Evolutionary conservation across 2,888 invertebrate genomes (phyloP).

Genomic region (Agrochola lychnidis): DNA sequence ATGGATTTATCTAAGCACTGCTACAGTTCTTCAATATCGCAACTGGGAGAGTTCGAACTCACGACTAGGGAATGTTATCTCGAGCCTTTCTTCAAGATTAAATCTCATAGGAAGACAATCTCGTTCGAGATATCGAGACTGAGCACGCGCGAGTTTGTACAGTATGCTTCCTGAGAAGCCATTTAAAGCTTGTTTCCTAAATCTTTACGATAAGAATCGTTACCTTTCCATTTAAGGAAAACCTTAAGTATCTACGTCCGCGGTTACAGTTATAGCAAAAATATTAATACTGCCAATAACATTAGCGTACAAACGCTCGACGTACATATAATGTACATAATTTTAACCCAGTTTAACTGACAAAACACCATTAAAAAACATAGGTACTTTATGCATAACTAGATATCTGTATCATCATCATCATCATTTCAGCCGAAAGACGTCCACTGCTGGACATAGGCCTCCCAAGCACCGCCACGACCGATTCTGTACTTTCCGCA

Average conservation of each 20-base stretch:
- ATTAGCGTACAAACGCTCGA: no score
- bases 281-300: background rate
- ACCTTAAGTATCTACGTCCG: background rate
- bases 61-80: background rate
- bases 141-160: background rate
- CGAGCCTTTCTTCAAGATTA: background rate
- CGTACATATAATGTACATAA: background rate
- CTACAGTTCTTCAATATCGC: background rate
- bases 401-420: no score
- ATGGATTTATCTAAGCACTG: constrained; percentile 45
- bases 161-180: background rate
- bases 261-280: background rate
- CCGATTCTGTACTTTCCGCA: no score
- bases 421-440: no score
- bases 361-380: background rate
- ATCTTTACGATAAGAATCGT: background rate
- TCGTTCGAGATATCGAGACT: background rate
- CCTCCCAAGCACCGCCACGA: no score
- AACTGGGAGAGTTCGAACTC: background rate
- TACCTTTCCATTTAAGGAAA: no score
- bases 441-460: no score
- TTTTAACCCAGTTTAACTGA: background rate
- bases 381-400: background rate
- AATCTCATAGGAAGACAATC: background rate
- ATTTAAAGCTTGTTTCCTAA: background rate